Evolutionary conservation across 2,888 invertebrate species (phyloP), one percentile per base, ranked within the genome.

Genomic region (Apamea anceps): DNA sequence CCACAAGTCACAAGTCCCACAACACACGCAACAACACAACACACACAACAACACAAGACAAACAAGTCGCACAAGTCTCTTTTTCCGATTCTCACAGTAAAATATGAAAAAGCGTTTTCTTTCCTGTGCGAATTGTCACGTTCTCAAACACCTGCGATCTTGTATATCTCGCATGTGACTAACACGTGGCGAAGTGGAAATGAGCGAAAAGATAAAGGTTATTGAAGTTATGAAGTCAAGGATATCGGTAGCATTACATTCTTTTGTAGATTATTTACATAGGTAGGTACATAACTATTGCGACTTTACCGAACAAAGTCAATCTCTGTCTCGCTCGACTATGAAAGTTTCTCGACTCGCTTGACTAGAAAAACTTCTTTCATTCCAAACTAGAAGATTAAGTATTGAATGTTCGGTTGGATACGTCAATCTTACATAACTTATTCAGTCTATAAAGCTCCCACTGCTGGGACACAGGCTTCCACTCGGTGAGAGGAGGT

Each of bases 171-270:
- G 67, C 85, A 66, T 37, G 85, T 74, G 75, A 32, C 25, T 4
- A 3, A 8, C 76, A 85, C 86, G 82, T 84, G 86, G 45, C 51
- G 10, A 21, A 6, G 66, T 77, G 82, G 72, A 84, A 84, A 85
- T 85, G 32, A 82, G 86, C 85, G 86, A 76, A 72, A 82, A 85
- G 82, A 84, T 85, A 82, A 84, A 74, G 32, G 5, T 32, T 60
- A 85, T 85, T 77, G 71, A 28, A 75, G 81, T 68, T 84, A 42
- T 54, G 57, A 45, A 77, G 37, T 74, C 76, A 66, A 85, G 45
- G 62, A 51, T 72, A 76, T 81, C 71, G 28, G 60, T 60, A 32
- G 73, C 70, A 45, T 72, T 67, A 57, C 51, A 65, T 85, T 80
- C n/a, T 72, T 57, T 67, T 45, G 57, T 54, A 60, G 45, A 72